Base-by-base conservation (phyloP, 1,140 invertebrate species). In the Neotoxoptera formosana region DNA sequence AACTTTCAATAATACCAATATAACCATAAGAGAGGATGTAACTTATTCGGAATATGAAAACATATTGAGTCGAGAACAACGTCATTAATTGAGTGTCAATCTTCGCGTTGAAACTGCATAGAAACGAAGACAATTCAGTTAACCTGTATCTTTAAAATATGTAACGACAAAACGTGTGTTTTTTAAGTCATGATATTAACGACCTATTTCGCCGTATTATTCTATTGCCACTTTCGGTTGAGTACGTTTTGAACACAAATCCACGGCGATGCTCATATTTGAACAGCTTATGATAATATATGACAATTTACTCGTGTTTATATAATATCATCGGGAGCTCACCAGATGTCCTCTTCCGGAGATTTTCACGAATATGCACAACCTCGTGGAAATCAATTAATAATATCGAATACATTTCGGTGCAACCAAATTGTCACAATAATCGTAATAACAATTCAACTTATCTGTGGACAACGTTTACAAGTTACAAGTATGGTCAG, bases 1-100 rank as follows among this genome's bases (percentile, higher is more conserved):
- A n/a, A 76, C 14, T 76, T 76, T n/a, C 60, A 76, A 76, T 76
- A n/a, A n/a, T n/a, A 76, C 60, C n/a, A 76, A 76, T 76, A 76
- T 76, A 76, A 76, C n/a, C n/a, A 76, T 76, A 34, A 76, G n/a
- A 76, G 11, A n/a, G 14, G n/a, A 76, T 76, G 30, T n/a, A 76
- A 76, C n/a, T n/a, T 76, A 76, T 76, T 76, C 30, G 14, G 30
- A 76, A n/a, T 76, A 76, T 30, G 21, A 76, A n/a, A 76, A 34
- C 60, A 14, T n/a, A 76, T 76, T 14, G 14, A 14, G 14, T 76
- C 14, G 30, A 76, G 60, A 76, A 76, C 60, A 76, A 76, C 17
- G n/a, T 2, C n/a, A 20, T 76, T n/a, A n/a, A n/a, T 20, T 17
- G 60, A 0, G 60, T 34, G 60, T n/a, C 60, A 76, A 76, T 76